Base-by-base conservation (phyloP, 2,888 invertebrate species). In the Drosophila parthenogenetica region DNA sequence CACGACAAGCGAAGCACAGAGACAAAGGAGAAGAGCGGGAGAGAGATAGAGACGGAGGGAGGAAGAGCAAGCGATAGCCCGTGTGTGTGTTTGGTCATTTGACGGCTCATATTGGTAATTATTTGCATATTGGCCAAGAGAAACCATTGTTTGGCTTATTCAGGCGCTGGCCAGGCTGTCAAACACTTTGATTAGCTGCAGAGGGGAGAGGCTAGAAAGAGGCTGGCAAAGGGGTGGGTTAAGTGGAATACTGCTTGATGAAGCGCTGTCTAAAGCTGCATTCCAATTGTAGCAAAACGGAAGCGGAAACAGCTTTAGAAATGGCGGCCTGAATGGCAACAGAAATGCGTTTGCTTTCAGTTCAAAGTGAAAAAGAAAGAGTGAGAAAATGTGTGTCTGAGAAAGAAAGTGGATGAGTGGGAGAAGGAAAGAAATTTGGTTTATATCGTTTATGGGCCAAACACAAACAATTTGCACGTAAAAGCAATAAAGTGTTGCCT, bases 401-500 rank as follows among this genome's bases (percentile, higher is more conserved):
- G 19, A 7, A 1, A 45, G 14, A 11, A 14, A 22, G n/a, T 40
- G 16, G 17, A 50, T 16, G 29, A 17, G 22, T 3, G 5, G 5
- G 10, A 39, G 39, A 50, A 11, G 3, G 3, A 55, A 55, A 49
- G 59, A 50, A 13, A 32, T 59, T 49, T 59, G 40, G 29, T 42
- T 59, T 29, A 79, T 77, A 73, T 69, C 78, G 67, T 73, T 77
- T 72, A 81, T 75, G 69, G 62, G 76, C 48, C 64, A 81, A 75
- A 42, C 63, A 71, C 79, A 80, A 87, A 85, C 85, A 85, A 80
- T 84, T 84, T 82, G 85, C 84, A 85, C 84, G 84, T 85, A 82
- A 73, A 84, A 70, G 82, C 84, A 84, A 85, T 85, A 85, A 87
- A 87, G 71, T 69, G 67, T 69, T 29, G 29, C 0, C 29, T 29